Evolutionary conservation across 2,888 invertebrate species (phyloP), one percentile per base, ranked within the genome.

Genomic region (Xanthostigma xanthostigma): DNA sequence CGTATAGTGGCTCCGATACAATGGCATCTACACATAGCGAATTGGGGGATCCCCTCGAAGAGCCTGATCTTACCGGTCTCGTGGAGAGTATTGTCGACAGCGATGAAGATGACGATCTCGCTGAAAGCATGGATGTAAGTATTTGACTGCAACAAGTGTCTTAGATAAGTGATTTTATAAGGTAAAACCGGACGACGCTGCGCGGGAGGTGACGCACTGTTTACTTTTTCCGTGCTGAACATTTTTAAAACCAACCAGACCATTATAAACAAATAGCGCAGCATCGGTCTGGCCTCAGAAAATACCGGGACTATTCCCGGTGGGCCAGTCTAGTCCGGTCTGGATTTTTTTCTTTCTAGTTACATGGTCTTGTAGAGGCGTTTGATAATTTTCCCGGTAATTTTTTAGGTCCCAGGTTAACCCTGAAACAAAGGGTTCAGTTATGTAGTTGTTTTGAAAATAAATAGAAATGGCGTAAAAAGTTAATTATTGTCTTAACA

Each of bases 11-110:
- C 54, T 92, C 92, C 56, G 94, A 94, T 74, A 91, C 92, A 54
- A 92, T 93, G 91, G 90, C 91, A 58, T 90, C 89, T 50, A 86
- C 86, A 50, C 92, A 92, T 65, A 86, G 87, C 61, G 88, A 88
- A 53, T 67, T 84, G 51, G 75, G 80, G 65, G 82, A 82, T 55
- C 76, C 76, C 60, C 70, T 70, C 51, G 76, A 76, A 27, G 80
- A 81, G 53, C 86, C 90, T 46, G 95, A 95, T 67, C 78, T 94
- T 51, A 88, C 90, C 41, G 96, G 95, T 43, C 81, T 96, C 53
- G 85, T 90, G 2, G 97, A 97, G 71, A 93, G 93, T 55, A 84
- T 91, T 56, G 95, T 95, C 8, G 95, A 95, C 68, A 93, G 92
- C 41, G 94, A 95, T 69, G 94, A 94, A 64, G 89, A 94, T 62